Base-by-base conservation (phyloP, 2,888 invertebrate genomes). In the Callimorpha dominula region DNA sequence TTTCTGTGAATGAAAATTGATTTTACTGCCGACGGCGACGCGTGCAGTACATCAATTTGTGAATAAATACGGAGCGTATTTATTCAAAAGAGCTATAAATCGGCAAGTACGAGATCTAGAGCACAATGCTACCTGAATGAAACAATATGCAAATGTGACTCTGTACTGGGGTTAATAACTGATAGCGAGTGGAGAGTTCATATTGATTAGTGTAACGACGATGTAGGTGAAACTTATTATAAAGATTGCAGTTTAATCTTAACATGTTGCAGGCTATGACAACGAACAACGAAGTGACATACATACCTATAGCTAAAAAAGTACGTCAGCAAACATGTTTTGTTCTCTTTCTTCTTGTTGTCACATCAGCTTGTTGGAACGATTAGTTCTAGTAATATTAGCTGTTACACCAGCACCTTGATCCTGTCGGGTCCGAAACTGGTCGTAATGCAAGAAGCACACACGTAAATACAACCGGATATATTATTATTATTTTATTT, bases 81-180 rank as follows among this genome's bases (percentile, higher is more conserved):
- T n/a, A n/a, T 65, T 5, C 64, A 40, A 54, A 71, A n/a, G 15
- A 40, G 54, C 49, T 9, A 40, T 66, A 42, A 42, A 31, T 67
- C 46, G 63, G n/a, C 40, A 43, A n/a, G 50, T n/a, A 52, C 64
- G 8, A 54, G 60, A 68, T 31, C 15, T 60, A n/a, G 31, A 60
- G 60, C 68, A 63, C 62, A 80, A 71, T 73, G 65, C 64, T 75
- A 81, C 81, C 75, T 81, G 79, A 81, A 73, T 72, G 70, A 72
- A 69, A 81, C 57, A 17, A 20, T 62, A 52, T 8, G 17, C 60
- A 43, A 67, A 71, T 42, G 43, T 52, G 15, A 15, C n/a, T 42
- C 42, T 0, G 67, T 75, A 74, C 71, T 66, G 70, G 72, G 84
- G 84, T 75, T 79, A 75, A 75, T 73, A 75, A 81, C 80, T 81